Evolutionary conservation across 2,888 invertebrate genomes (phyloP), one percentile per base, ranked within the genome.

Genomic region (Torymus texanus): DNA sequence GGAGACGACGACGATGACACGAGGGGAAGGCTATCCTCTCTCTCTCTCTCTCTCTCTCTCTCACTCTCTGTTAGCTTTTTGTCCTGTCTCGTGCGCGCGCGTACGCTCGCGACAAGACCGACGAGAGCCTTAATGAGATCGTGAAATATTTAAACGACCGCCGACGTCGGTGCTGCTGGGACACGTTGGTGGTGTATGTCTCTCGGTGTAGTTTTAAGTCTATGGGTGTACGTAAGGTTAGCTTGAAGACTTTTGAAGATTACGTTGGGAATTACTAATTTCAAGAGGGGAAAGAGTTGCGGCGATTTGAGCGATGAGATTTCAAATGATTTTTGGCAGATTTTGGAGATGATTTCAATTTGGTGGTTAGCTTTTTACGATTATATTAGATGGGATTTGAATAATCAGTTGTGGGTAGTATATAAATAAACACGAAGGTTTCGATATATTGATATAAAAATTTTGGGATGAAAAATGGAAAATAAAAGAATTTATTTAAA

Each of bases 111-210:
- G 70, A 68, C 62, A 29, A 65, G 77, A 65, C 59, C 77, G 51
- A 62, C 67, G 75, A 74, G 62, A 75, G 75, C 75, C 82, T 85
- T 87, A 86, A 87, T 87, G 86, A 87, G 86, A 85, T 85, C 83
- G 84, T 86, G 85, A 85, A 86, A 85, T 87, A 86, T 87, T 86
- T 84, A 87, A 86, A 83, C 81, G 82, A 13, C 51, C 70, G 51
- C 51, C 63, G 50, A 55, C 62, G 75, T 59, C 67, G 62, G 4
- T 29, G 21, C 59, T n/a, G 41, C 41, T 41, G 41, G 41, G 8
- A 41, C 41, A 41, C 41, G 10, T 8, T 8, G 41, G 41, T 12
- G n/a, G 8, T 18, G 24, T 55, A 10, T 21, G 18, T 4, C 11
- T 50, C 67, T n/a, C 18, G 11, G 8, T 14, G 24, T 55, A 14